Conservation (phyloP, 2,888 invertebrate species). For the Tipula lateralis region DNA sequence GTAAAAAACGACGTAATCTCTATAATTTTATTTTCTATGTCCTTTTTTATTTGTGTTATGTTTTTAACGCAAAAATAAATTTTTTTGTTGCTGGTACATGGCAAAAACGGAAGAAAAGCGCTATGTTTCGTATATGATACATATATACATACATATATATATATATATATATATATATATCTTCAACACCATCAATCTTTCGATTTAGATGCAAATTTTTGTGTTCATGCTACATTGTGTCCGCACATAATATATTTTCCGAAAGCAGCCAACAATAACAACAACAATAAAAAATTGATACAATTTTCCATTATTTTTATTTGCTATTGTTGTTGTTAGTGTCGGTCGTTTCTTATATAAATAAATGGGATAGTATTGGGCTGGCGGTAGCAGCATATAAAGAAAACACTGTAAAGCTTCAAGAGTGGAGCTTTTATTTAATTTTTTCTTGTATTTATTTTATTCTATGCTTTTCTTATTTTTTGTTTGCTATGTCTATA, state of each 20-base stretch:
- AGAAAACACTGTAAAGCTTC: background rate
- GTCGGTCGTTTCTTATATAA: background rate
- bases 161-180: background rate
- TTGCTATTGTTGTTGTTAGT: constrained; percentile 4
- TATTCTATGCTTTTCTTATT: background rate
- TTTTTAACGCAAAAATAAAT: constrained; percentile 15
- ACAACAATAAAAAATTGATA: constrained; percentile 4
- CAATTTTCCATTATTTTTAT: constrained; percentile 24
- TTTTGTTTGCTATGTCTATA: background rate
- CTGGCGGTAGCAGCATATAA: background rate
- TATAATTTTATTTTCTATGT: constrained; percentile 24
- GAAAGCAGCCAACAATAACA: background rate
- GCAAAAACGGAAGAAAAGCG: constrained; percentile 9
- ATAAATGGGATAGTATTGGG: background rate
- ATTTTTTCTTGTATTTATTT: background rate
- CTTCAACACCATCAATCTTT: constrained; percentile 28
- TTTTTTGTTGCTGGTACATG: background rate
- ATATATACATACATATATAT: too few relatives aligned
- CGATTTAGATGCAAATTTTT: constrained; percentile 31
- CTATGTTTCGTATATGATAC: too few relatives aligned
- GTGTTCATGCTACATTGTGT: constrained; percentile 19
- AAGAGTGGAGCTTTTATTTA: background rate
- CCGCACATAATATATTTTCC: constrained; percentile 26
- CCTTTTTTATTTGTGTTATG: constrained; percentile 20
- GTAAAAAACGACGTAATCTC: background rate